Base-by-base conservation (phyloP, 2,888 invertebrate species). In the Danaus chrysippus region DNA sequence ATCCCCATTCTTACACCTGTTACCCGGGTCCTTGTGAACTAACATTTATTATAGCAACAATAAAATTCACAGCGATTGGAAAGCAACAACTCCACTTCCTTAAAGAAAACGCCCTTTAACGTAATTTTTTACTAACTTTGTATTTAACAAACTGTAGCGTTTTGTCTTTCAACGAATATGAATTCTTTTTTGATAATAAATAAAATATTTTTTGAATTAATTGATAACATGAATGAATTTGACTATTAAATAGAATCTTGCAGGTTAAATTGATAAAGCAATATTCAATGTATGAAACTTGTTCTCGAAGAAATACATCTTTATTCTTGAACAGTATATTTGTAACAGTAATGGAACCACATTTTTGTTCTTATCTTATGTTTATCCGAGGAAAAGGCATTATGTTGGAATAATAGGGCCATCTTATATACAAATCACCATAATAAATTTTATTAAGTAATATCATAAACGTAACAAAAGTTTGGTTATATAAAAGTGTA, bases 1-100 rank as follows among this genome's bases (percentile, higher is more conserved):
- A 44, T 46, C 52, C 54, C 58, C 56, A 54, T 44, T 60, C 46
- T 63, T 52, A 59, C 67, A 69, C 69, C 69, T 69, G 69, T 66
- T 69, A 69, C 69, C 69, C 56, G 44, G 56, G 61, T 68, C 68
- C 67, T 68, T 65, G 62, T 64, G 67, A 68, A 65, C 66, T 66
- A 65, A 62, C 59, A 53, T 68, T 64, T 68, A 65, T 68, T 67
- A 59, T 63, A 64, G 57, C 52, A 63, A 67, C 62, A 64, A 64
- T 61, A 63, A 65, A 63, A 42, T 65, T 63, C 61, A 63, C 41
- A 57, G 57, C 43, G 55, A 62, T 67, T 68, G 57, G 54, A 64
- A 66, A 63, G 53, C 64, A 64, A 68, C 61, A 64, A 66, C 54
- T 59, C 62, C 9, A 9, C 46, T 46, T n/a, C n/a, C 13, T n/a